These are phyloP conservation scores for Leptoclinus maculatus DNA, from an alignment of 2,797 vertebrate species.

Conservation along the genomic window DNA sequence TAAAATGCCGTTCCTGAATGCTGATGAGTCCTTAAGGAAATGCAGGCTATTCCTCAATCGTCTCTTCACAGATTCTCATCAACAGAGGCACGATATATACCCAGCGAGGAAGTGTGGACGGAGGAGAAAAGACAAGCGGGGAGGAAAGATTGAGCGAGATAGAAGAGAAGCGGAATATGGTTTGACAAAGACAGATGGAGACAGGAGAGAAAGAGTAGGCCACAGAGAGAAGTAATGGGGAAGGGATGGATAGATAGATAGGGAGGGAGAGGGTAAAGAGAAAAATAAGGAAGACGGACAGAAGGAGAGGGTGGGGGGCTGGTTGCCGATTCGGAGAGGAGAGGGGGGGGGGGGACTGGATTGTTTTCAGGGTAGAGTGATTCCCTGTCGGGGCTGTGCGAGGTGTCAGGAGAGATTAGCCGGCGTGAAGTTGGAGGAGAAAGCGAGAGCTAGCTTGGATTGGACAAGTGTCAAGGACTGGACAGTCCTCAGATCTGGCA, in stretches of 20 bases:
- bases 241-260: conserved; percentile 64
- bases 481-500: conserved; percentile 75
- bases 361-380: conserved; percentile 81
- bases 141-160: conserved; percentile 68
- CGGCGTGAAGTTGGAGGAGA: conserved; percentile 65
- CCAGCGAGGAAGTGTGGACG: conserved; percentile 45
- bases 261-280: conserved; percentile 60
- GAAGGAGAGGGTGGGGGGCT: conserved; percentile 40
- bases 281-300: conserved; percentile 72
- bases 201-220: conserved; percentile 68
- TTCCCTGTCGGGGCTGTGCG: conserved; percentile 72
- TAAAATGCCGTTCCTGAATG: conserved; percentile 61
- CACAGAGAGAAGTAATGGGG: conserved; percentile 68
- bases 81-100: conserved; percentile 67
- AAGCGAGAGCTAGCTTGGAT: conserved; percentile 71
- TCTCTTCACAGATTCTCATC: conserved; percentile 74
- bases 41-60: conserved; percentile 64
- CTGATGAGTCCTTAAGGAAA: conserved; percentile 67
- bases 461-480: conserved; percentile 79
- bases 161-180: conserved; percentile 63
- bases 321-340: conserved; percentile 60
- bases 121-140: conserved; percentile 37
- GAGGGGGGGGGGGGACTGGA: conserved; percentile 61
- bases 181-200: conserved; percentile 82
- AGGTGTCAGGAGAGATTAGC: conserved; percentile 82